Evolutionary conservation across 2,888 invertebrate genomes (phyloP).

Genomic region (Buathra laborator): DNA sequence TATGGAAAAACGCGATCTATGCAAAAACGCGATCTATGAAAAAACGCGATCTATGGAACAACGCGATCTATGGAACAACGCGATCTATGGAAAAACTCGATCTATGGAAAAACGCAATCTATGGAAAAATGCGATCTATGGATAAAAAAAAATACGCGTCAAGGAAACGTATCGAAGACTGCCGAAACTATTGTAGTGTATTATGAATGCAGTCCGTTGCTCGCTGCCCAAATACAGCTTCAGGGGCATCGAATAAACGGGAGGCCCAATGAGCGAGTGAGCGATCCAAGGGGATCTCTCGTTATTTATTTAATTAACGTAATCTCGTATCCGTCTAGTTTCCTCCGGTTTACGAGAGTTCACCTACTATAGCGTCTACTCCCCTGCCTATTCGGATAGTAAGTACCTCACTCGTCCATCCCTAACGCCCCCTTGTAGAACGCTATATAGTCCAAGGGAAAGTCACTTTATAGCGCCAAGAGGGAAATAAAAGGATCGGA

Average conservation of each 20-base stretch:
- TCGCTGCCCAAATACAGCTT: constrained; percentile 22
- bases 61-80: too few species aligned
- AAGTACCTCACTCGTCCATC: constrained; percentile 3
- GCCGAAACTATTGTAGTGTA: neutral
- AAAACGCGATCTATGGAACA: too few species aligned
- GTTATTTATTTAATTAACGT: constrained; percentile 65
- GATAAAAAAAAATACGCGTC: too few species aligned
- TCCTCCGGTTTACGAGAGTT: constrained; percentile 57
- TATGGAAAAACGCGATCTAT: too few species aligned
- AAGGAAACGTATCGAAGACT: neutral
- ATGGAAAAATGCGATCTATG: too few species aligned
- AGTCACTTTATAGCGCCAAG: neutral
- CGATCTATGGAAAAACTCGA: too few species aligned
- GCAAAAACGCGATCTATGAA: too few species aligned
- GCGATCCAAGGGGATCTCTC: constrained; percentile 40
- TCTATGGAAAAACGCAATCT: too few species aligned
- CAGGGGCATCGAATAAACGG: constrained; percentile 40
- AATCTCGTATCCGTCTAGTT: constrained; percentile 54
- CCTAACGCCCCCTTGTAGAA: neutral
- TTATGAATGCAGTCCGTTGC: constrained; percentile 19
- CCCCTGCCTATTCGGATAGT: constrained; percentile 19
- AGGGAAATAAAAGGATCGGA: constrained; percentile 18
- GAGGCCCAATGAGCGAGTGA: constrained; percentile 36
- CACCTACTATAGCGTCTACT: constrained; percentile 5
- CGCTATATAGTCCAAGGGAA: neutral